Evolutionary conservation across 2,113 vertebrate genomes (phyloP), one percentile per base, ranked within the genome.

Genomic region (Zosterops borbonicus): DNA sequence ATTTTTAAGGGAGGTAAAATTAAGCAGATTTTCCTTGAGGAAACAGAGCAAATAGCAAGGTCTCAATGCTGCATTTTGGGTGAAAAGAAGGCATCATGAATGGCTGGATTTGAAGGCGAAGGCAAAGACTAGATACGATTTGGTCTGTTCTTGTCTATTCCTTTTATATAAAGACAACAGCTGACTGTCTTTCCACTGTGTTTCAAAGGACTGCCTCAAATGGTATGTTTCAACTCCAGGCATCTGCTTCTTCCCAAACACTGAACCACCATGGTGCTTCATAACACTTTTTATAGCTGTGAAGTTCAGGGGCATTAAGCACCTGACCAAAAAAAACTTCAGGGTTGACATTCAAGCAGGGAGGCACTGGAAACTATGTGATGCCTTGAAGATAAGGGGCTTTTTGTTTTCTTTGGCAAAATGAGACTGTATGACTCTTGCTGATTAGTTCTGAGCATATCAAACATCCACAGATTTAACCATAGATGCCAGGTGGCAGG

Each of bases 71-170:
- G 35, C 2, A 25, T 80, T 88, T 85, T 35, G 55, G 81, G 39
- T 49, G 76, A 47, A 95, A 93, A 95, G 42, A 74, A 59, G 27
- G 27, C 18, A 44, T 70, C 25, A 6, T 12, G 56, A 96, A 81
- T 60, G 64, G 22, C 28, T 80, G 60, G 47, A 55, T 86, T 81
- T 95, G 68, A 96, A 93, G 42, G 60, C n/a, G 68, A 96, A 93
- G 47, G 60, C 41, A 90, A 90, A 83, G 52, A 75, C 35, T 25
- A 83, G 60, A 81, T 64, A 53, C 31, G 5, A 70, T 75, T 92
- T 88, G 83, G 39, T 55, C 55, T 88, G 25, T 44, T 71, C 39
- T 83, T 24, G 80, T 20, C 42, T 55, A 7, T 88, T 84, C 28
- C 44, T 41, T 85, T 91, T 85, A 67, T 74, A 70, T 88, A 76